Base-by-base conservation (phyloP, 1,140 invertebrate species). In the Linepithema humile region DNA sequence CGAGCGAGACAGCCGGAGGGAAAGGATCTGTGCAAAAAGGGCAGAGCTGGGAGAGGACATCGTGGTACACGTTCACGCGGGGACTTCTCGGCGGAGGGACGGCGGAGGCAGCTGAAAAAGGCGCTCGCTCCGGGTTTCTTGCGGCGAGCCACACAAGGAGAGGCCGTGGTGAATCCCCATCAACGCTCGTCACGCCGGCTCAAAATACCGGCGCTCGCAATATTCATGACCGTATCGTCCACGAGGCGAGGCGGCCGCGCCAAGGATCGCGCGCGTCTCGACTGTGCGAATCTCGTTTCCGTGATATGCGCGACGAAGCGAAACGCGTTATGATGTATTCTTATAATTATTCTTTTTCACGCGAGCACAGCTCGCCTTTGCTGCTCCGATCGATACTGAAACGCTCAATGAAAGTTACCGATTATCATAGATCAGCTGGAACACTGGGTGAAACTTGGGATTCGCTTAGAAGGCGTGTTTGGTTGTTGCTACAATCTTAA, bases 111-210 rank as follows among this genome's bases (percentile, higher is more conserved):
- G 72, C 35, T 82, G 86, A 91, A 92, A 91, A 93, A 90, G 85
- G 84, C 62, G 82, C 85, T 85, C 84, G 69, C 83, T 82, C 50
- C 55, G 75, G 82, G 85, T 92, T n/a, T 93, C 90, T 92, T 93
- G 91, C 87, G 91, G 92, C 87, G 82, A 91, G 77, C 92, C 92
- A 92, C 92, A 92, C 92, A 91, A 91, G 92, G 86, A 88, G 92
- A 88, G 84, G 60, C 70, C 67, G 83, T 86, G 85, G 85, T 73
- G 89, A 89, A 89, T 91, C 89, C 88, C 91, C 92, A 93, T 93
- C 92, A 92, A 82, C 83, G 88, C 91, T 92, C 93, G 93, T 94
- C 93, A 93, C 91, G 93, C 92, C 85, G 89, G 84, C 90, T 93
- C 91, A 91, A 92, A 93, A 92, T 91, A 90, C 92, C 91, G 88